Percentiles rank a stretch among this genome's conserved stretches.
phyloP scores from a whole-genome alignment of 2,113 vertebrate genomes.

The Rhynchopsitta pachyrhyncha region DNA sequence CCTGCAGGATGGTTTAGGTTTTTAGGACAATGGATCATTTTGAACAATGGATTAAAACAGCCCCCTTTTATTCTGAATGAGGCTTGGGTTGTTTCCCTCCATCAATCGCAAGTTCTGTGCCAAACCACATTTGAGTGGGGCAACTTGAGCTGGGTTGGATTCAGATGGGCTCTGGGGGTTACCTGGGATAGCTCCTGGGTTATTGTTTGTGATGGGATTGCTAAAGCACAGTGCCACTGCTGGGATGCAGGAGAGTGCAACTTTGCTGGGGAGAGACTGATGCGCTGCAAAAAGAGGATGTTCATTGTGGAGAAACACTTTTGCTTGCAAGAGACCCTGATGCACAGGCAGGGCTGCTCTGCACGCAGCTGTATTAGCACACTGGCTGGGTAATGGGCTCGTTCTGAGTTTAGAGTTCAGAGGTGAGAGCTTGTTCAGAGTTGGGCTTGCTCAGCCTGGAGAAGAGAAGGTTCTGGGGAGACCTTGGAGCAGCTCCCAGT shows the following conservation, averaged over 20 bases:
- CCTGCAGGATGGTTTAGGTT: neutral
- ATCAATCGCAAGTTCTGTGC: neutral
- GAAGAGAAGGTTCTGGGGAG: neutral
- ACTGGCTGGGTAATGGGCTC: neutral
- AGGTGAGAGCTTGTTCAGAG: neutral
- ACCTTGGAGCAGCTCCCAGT: neutral
- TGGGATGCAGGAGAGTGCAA: neutral
- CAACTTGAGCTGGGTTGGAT: neutral
- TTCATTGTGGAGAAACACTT: fast-evolving
- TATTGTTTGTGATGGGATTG: neutral
- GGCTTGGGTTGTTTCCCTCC: neutral
- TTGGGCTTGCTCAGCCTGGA: neutral
- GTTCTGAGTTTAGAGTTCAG: neutral
- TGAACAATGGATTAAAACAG: neutral
- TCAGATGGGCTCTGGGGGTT: neutral
- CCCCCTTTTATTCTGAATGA: neutral
- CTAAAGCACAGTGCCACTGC: neutral
- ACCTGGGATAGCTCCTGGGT: neutral
- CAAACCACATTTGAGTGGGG: neutral
- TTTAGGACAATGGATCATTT: neutral
- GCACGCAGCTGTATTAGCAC: neutral
- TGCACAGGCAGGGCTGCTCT: fast-evolving
- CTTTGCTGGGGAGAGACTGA: neutral
- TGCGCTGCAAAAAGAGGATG: neutral
- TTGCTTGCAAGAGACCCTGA: neutral